Evolutionary conservation across 2,113 vertebrate species (phyloP).

Genomic region (Phaetusa simplex): DNA sequence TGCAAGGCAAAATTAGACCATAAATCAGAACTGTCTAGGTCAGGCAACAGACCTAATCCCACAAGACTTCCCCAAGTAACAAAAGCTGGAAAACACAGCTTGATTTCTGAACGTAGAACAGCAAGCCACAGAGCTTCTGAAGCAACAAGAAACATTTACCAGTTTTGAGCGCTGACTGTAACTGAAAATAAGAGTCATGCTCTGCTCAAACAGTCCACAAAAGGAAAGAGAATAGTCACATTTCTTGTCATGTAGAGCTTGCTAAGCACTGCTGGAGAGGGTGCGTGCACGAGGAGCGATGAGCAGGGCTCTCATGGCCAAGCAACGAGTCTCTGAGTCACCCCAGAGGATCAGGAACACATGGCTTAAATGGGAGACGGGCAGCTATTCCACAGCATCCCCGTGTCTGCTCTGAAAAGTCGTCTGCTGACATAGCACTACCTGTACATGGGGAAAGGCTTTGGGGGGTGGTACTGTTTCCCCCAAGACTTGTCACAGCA

Average conservation of each 20-base stretch:
- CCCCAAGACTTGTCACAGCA: too few relatives aligned
- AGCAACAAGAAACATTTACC: background rate
- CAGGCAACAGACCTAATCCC: background rate
- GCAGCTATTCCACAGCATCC: background rate
- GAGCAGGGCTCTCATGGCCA: background rate
- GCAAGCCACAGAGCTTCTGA: background rate
- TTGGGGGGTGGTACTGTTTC: too few relatives aligned
- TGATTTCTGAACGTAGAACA: background rate
- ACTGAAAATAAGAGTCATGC: background rate
- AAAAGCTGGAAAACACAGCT: background rate
- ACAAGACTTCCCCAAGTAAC: background rate
- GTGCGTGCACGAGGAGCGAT: fast-evolving
- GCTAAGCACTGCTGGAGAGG: background rate
- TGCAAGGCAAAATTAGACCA: background rate
- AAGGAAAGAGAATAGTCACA: background rate
- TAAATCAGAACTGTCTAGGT: background rate
- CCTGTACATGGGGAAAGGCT: fast-evolving
- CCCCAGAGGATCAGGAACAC: background rate
- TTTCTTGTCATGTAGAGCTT: background rate
- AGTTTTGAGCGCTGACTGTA: background rate
- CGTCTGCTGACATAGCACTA: background rate
- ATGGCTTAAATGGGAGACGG: background rate
- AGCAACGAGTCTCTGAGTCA: background rate
- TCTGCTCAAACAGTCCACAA: background rate
- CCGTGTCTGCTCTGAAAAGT: fast-evolving